phyloP scores from a whole-genome alignment of 1,140 invertebrate genomes.

The Pseudomyrmex gracilis region DNA sequence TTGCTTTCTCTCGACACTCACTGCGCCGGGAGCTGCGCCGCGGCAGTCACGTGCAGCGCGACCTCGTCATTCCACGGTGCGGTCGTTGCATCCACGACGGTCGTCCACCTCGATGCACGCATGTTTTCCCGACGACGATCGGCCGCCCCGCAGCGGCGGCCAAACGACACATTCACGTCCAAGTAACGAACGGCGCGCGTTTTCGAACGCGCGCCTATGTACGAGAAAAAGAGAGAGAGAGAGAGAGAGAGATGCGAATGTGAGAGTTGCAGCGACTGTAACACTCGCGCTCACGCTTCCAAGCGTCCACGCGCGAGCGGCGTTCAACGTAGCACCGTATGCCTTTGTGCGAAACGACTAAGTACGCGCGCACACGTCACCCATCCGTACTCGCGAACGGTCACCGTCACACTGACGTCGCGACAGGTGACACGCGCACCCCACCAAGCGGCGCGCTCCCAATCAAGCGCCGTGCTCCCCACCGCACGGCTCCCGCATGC shows the following conservation, averaged over 20 bases:
- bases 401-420: slow-evolving; percentile 68
- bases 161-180: slow-evolving; percentile 64
- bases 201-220: slow-evolving; percentile 14
- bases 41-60: slow-evolving; percentile 67
- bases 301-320: slow-evolving; percentile 52
- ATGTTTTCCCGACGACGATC: slow-evolving; percentile 65
- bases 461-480: slow-evolving; percentile 2
- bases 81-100: slow-evolving; percentile 52
- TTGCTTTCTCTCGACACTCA: slow-evolving; percentile 68
- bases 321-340: background rate
- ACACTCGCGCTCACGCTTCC: slow-evolving; percentile 50
- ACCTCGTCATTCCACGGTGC: slow-evolving; percentile 64
- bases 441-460: slow-evolving; percentile 41
- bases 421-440: slow-evolving; percentile 67
- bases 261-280: background rate
- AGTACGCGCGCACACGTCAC: slow-evolving; percentile 32
- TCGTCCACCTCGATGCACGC: slow-evolving; percentile 66
- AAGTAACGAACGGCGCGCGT: slow-evolving; percentile 21
- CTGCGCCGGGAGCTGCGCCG: slow-evolving; percentile 71
- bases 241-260: background rate
- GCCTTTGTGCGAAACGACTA: background rate
- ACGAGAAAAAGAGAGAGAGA: slow-evolving; percentile 1
- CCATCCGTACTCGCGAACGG: slow-evolving; percentile 60
- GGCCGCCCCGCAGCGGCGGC: slow-evolving; percentile 57
- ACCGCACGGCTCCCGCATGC: background rate